Percentiles rank a stretch among this genome's conserved stretches.
phyloP scores from a whole-genome alignment of 2,888 invertebrate species.

The Acronicta leporina region DNA sequence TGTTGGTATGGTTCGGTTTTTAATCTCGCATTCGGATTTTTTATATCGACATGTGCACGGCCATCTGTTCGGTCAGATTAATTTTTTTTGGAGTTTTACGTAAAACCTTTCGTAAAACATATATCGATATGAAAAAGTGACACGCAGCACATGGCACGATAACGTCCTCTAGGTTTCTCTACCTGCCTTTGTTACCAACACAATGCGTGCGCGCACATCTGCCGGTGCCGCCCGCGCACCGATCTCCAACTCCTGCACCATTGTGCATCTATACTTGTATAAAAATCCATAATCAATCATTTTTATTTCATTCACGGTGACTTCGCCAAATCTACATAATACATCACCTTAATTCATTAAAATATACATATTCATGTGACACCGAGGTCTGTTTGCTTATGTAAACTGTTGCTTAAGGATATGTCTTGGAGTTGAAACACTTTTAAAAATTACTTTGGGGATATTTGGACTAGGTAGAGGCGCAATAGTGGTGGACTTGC shows the following conservation, averaged over 20 bases:
- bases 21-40: conserved; percentile 63
- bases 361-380: conserved; percentile 11
- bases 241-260: conserved; percentile 59
- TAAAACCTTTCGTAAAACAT: conserved; percentile 86
- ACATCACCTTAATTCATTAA: conserved; percentile 18
- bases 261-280: conserved; percentile 65
- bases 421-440: conserved; percentile 24
- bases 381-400: conserved; percentile 21
- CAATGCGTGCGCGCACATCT: conserved; percentile 84
- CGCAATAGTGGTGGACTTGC: conserved; percentile 38
- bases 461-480: conserved; percentile 32
- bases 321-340: conserved; percentile 57
- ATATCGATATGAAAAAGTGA: conserved; percentile 83
- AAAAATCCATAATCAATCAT: conserved; percentile 67
- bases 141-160: conserved; percentile 85
- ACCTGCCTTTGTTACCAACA: conserved; percentile 86
- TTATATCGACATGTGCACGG: conserved; percentile 79
- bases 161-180: conserved; percentile 76
- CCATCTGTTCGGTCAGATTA: conserved; percentile 87
- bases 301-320: conserved; percentile 63
- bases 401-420: conserved; percentile 25
- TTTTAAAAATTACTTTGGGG: conserved; percentile 27
- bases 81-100: conserved; percentile 75
- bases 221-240: conserved; percentile 81
- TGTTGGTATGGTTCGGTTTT: conserved; percentile 40